Base-by-base conservation (phyloP, 2,113 vertebrate genomes). In the Sinocyclocheilus grahami region DNA sequence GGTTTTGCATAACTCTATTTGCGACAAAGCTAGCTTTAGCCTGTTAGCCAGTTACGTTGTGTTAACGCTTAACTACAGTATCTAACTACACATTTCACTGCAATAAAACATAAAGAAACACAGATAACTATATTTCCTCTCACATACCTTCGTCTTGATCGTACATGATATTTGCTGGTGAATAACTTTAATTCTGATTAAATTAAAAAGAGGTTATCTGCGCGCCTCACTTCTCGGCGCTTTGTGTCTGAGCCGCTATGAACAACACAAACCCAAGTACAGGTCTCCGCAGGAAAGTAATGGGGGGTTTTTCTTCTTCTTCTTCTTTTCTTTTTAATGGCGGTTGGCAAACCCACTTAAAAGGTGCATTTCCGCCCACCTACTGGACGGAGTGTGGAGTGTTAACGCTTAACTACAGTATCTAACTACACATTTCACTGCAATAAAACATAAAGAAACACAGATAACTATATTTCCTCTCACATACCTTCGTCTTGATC, bases 131-230 rank as follows among this genome's bases (percentile, higher is more conserved):
- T 24, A 24, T 2, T 16, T 2, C 1, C 2, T 24, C 33, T 60
- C 62, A 84, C 92, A 90, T 53, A 95, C 95, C 95, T 93, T 95
- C 95, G 55, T 95, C 95, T 90, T 94, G 95, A n/a, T 95, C 95
- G 89, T 95, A 95, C 95, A 95, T 95, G 39, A 24, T 85, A 72
- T 46, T 81, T 37, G 16, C 39, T 42, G 30, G 1, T n/a, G 18
- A 71, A 20, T 18, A 16, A 4, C n/a, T 10, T 76, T 18, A n/a
- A 7, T 63, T 82, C 27, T 74, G 55, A 22, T 65, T 39, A 30
- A 78, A 60, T 0, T 3, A 30, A 82, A 46, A 16, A 3, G 1
- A 30, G 46, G 4, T 16, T 33, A 1, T 4, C 9, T 10, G 14
- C 67, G 37, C 27, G 51, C 30, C 2, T 39, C 71, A 60, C 78